phyloP scores from a whole-genome alignment of 2,888 invertebrate genomes.

The Agrochola litura region DNA sequence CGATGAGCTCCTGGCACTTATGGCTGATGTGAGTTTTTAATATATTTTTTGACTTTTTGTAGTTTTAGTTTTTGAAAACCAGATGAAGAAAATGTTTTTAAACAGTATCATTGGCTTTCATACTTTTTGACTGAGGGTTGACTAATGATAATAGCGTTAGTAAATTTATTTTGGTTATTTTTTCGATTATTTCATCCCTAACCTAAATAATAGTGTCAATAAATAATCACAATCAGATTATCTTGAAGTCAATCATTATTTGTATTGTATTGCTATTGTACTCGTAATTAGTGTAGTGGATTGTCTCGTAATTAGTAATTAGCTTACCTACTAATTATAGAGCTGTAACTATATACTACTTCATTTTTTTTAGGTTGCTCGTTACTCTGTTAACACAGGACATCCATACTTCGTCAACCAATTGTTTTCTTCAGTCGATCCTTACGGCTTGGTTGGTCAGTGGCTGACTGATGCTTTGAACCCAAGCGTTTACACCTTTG shows the following conservation, averaged over 20 bases:
- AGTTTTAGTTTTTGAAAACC: neutral
- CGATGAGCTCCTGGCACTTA: conserved; percentile 92
- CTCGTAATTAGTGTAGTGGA: neutral
- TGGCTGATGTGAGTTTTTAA: conserved; percentile 92
- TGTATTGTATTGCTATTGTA: neutral
- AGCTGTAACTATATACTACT: neutral
- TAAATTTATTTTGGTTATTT: neutral
- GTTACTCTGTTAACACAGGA: conserved; percentile 97
- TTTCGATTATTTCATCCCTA: no score
- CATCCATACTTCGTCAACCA: conserved; percentile 98
- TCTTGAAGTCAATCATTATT: conserved; percentile 1
- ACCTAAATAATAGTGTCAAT: neutral
- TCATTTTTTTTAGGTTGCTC: conserved; percentile 80
- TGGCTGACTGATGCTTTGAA: conserved; percentile 96
- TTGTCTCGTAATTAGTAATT: neutral
- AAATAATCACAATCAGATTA: neutral
- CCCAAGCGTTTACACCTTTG: conserved; percentile 97
- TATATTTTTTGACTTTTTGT: neutral
- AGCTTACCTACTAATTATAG: neutral
- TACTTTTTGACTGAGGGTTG: neutral
- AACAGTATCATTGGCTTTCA: neutral
- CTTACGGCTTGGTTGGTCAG: conserved; percentile 95
- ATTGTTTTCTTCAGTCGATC: conserved; percentile 95
- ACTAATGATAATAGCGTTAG: neutral
- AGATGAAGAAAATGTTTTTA: neutral